phyloP scores from a whole-genome alignment of 2,797 vertebrate genomes.

The Sebastiscus albofasciatus region DNA sequence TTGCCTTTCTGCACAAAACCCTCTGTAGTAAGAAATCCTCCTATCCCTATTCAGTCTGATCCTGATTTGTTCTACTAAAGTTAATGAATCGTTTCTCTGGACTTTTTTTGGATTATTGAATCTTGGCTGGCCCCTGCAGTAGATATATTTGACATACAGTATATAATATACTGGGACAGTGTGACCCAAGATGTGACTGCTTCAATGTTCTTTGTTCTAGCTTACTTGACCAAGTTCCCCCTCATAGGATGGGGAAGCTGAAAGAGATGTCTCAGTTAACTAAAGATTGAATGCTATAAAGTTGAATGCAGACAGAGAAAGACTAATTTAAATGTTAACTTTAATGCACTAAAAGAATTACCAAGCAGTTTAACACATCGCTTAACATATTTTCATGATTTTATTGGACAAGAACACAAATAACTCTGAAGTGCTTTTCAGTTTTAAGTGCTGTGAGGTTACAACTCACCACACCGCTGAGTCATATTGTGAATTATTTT shows the following conservation, averaged over 20 bases:
- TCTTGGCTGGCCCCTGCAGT: background rate
- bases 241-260: background rate
- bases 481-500: background rate
- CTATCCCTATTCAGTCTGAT: background rate
- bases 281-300: background rate
- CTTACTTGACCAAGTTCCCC: background rate
- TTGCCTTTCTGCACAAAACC: background rate
- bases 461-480: background rate
- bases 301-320: background rate
- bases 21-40: background rate
- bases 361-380: background rate
- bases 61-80: background rate
- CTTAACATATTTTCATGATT: background rate
- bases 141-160: background rate
- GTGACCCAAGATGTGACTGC: background rate
- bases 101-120: background rate
- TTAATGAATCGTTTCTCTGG: background rate
- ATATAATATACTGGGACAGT: background rate
- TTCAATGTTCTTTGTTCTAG: background rate
- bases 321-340: background rate
- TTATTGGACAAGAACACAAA: background rate
- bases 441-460: background rate
- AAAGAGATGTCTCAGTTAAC: background rate
- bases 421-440: background rate
- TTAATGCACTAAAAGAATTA: background rate